Base-by-base conservation (phyloP, 2,797 vertebrate genomes). In the Danio jaintianensis region DNA sequence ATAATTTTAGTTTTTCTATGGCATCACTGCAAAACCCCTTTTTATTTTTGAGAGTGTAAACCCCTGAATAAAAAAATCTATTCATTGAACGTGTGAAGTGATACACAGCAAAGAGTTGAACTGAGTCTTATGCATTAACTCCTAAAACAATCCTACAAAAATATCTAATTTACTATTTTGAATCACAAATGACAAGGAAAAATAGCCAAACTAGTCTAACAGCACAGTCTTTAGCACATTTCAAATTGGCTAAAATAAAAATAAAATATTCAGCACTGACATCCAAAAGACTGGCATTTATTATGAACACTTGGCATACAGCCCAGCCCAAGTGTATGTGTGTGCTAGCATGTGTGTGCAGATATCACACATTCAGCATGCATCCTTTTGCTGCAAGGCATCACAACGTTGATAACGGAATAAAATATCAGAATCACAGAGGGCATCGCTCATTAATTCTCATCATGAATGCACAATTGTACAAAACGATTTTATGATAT, bases 391-490 rank as follows among this genome's bases (percentile, higher is more conserved):
- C 62, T 67, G 20, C 18, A 13, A 77, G 75, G 75, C 75, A 77
- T 77, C 52, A 77, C 75, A 77, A 45, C 6, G 22, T 63, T 3
- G 75, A 67, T 77, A 77, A 77, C 62, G 56, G 40, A 77, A 67
- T 55, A 68, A 48, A 78, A 68, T n/a, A 68, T 58, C 7, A 68
- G 52, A 78, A 47, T 68, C 75, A 72, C 22, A 48, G 53, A 78
- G 22, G 20, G 16, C n/a, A 29, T 62, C 66, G 22, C 47, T 79
- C 40, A 79, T 79, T 70, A 71, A 43, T 36, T 63, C 36, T 29
- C 29, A 29, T 61, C 10, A 66, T 53, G 52, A 76, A 66, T 55
- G 50, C 68, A 43, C 55, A 79, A 70, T 42, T 53, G 36, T 62
- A 63, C 56, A 79, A 52, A 63, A 56, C 53, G 10, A 70, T 53